phyloP scores from a whole-genome alignment of 2,113 vertebrate genomes.

The Bothrops jararaca region DNA sequence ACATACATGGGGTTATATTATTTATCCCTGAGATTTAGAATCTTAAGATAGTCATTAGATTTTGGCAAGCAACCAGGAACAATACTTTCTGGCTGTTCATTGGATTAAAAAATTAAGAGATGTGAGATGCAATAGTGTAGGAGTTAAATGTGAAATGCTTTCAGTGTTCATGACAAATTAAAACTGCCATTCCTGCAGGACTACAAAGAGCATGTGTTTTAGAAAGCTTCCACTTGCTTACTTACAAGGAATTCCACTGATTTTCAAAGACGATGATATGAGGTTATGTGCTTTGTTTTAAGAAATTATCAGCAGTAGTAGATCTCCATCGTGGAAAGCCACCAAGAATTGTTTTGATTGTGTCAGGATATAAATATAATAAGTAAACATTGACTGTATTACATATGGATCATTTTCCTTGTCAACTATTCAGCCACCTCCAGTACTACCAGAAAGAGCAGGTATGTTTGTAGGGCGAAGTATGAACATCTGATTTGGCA shows the following conservation, averaged over 20 bases:
- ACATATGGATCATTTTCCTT: not conserved
- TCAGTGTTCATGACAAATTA: not conserved
- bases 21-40: slow-evolving; percentile 62
- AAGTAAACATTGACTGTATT: not conserved
- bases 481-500: not conserved
- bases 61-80: slow-evolving; percentile 68
- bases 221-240: not conserved
- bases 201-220: not conserved
- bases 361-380: not conserved
- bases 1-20: slow-evolving; percentile 51
- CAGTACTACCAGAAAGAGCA: not conserved
- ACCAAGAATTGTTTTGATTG: not conserved
- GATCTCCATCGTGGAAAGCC: not conserved
- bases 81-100: slow-evolving; percentile 68
- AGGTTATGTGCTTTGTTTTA: not conserved
- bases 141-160: slow-evolving; percentile 57
- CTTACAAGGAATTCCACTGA: not conserved
- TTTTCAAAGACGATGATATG: not conserved
- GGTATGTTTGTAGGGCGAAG: not conserved
- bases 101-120: slow-evolving; percentile 60
- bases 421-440: not conserved
- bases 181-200: not conserved
- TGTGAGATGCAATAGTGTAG: slow-evolving; percentile 61
- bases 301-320: not conserved
- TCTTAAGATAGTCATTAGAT: slow-evolving; percentile 60